These are phyloP conservation scores for Daktulosphaira vitifoliae DNA, from an alignment of 1,140 invertebrate genomes.

Conservation along the genomic window DNA sequence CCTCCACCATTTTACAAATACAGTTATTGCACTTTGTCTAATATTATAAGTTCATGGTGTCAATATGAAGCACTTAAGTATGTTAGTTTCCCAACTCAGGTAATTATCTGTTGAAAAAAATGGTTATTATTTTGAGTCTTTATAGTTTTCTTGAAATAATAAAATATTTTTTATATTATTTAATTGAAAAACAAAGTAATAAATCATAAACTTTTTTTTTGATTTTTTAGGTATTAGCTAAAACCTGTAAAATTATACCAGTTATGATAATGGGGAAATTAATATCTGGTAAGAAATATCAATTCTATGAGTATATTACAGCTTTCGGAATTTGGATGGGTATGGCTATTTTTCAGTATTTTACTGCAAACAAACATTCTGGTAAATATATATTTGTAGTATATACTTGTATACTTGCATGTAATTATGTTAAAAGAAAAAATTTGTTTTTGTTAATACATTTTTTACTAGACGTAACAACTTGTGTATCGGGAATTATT, in stretches of 20 bases:
- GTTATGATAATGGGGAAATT: slow-evolving; percentile 98
- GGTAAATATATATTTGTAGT: slow-evolving; percentile 1
- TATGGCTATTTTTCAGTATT: slow-evolving; percentile 83
- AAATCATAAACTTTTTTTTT: too few species aligned
- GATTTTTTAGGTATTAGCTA: slow-evolving; percentile 68
- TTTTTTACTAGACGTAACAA: slow-evolving; percentile 57
- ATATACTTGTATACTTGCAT: too few species aligned
- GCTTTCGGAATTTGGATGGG: slow-evolving; percentile 83
- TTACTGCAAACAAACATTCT: slow-evolving; percentile 46
- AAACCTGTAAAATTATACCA: slow-evolving; percentile 91
- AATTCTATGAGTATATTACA: slow-evolving; percentile 86
- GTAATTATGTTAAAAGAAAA: too few species aligned
- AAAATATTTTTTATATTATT: too few species aligned
- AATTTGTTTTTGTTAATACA: too few species aligned
- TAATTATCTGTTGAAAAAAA: too few species aligned
- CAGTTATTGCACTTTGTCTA: slow-evolving; percentile 92
- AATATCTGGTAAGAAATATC: slow-evolving; percentile 76
- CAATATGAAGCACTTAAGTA: slow-evolving; percentile 99
- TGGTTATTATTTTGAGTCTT: too few species aligned
- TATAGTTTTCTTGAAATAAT: too few species aligned
- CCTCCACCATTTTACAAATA: slow-evolving; percentile 90
- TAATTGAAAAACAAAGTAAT: too few species aligned
- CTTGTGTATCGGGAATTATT: slow-evolving; percentile 68
- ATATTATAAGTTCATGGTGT: slow-evolving; percentile 98
- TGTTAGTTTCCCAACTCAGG: slow-evolving; percentile 95